Percentiles rank a stretch among this genome's conserved stretches.
Evolutionary conservation across 2,888 invertebrate genomes (phyloP).

Genomic region (Glyphotaelius pellucidus): DNA sequence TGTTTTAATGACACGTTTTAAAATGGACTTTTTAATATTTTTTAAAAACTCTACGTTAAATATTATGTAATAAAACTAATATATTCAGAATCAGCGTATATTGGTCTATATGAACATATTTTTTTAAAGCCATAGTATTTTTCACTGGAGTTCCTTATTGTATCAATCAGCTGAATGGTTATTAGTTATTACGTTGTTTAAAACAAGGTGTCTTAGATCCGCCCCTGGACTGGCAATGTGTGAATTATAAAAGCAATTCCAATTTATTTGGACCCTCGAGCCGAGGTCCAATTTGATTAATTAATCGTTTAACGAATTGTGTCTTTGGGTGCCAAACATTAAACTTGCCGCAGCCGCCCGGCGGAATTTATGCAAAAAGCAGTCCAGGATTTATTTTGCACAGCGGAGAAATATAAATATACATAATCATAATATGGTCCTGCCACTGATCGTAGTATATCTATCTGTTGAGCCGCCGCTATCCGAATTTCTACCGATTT

Average conservation of each 20-base stretch:
- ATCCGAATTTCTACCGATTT: too few relatives aligned
- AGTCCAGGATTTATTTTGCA: background rate
- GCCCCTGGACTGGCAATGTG: constrained; percentile 23
- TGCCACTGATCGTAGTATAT: background rate
- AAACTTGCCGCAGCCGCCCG: constrained; percentile 20
- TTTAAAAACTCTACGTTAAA: too few relatives aligned
- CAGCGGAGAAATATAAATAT: background rate
- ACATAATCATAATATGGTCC: background rate
- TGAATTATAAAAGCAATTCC: constrained; percentile 40
- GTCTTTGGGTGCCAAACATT: constrained; percentile 52
- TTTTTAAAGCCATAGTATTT: too few relatives aligned
- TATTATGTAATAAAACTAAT: too few relatives aligned
- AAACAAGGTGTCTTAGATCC: background rate
- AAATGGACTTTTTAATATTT: too few relatives aligned
- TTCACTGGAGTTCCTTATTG: too few relatives aligned
- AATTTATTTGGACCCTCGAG: constrained; percentile 27
- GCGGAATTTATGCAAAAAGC: constrained; percentile 19
- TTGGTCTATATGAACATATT: too few relatives aligned
- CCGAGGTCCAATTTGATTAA: constrained; percentile 48
- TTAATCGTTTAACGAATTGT: constrained; percentile 55
- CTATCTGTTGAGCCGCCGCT: too few relatives aligned
- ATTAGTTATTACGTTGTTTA: background rate
- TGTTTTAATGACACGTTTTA: too few relatives aligned
- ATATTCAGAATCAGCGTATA: too few relatives aligned
- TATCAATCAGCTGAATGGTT: background rate